Base-by-base conservation (phyloP, 2,113 vertebrate genomes). In the Shinisaurus crocodilurus region DNA sequence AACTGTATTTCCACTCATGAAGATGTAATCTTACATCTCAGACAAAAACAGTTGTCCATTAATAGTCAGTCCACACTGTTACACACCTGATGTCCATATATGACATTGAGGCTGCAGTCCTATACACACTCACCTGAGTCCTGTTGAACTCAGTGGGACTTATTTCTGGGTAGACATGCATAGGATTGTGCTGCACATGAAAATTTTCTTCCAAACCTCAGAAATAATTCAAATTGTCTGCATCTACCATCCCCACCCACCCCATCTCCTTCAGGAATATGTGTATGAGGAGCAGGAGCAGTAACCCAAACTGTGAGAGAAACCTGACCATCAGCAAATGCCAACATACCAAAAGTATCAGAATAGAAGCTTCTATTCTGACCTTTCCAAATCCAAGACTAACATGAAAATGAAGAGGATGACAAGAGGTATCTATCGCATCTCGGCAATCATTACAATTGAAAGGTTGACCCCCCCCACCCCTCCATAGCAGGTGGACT, bases 401-500 rank as follows among this genome's bases (percentile, higher is more conserved):
- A 80, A 90, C 70, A 95, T 85, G 84, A 67, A 81, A 82, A 87
- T 93, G 89, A 92, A 90, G 86, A 89, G 90, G 87, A 87, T 89
- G 94, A 94, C 13, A 87, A 95, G 94, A 95, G 86, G 25, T 84
- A 94, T 94, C 92, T 93, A 82, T 75, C 1, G 91, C 88, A 29
- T 93, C 80, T 92, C 90, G 95, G 88, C 84, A 89, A 96, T 92
- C 86, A 90, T 89, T 84, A 81, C 50, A 37, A 84, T 88, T 94
- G 93, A 95, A 93, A 93, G 90, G 94, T 75, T 88, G 88, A 90
- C 91, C 82, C 45, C 90, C 77, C 50, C 82, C 63, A 34, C 83
- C 75, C 63, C 67, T 67, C 74, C 70, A 76, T 91, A 95, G 94
- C 89, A 95, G 95, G 94, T 96, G 95, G 93, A 95, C 81, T 88